phyloP scores from a whole-genome alignment of 2,113 vertebrate genomes.

The Oncorhynchus gorbuscha region DNA sequence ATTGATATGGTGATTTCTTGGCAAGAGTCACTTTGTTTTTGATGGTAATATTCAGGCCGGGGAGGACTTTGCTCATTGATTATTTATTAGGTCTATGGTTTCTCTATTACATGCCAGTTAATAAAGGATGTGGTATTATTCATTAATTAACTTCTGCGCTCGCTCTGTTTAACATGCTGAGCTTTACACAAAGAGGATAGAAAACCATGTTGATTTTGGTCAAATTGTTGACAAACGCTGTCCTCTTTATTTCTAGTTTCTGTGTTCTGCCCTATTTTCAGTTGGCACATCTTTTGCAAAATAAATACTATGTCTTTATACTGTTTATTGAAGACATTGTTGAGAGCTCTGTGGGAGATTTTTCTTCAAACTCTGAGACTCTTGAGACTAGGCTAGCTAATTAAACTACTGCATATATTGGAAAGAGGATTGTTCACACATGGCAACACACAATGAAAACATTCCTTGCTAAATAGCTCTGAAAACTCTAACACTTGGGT shows the following conservation, averaged over 20 bases:
- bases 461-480: neutral
- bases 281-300: neutral
- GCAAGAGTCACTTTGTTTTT: constrained; percentile 85
- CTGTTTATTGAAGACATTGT: neutral
- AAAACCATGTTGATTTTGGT: neutral
- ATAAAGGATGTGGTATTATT: constrained; percentile 55
- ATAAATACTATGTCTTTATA: neutral
- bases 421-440: neutral
- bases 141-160: constrained; percentile 44
- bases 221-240: neutral
- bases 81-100: constrained; percentile 74
- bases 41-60: constrained; percentile 70
- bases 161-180: neutral
- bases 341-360: neutral
- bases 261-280: neutral
- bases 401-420: neutral
- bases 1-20: constrained; percentile 99
- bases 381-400: neutral
- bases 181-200: neutral
- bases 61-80: constrained; percentile 72
- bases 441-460: neutral
- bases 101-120: constrained; percentile 64
- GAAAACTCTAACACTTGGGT: neutral
- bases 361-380: neutral
- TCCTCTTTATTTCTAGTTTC: neutral